A percentile compares a stretch with the other conserved stretches of the same genome.
phyloP scores from a whole-genome alignment of 2,797 vertebrate genomes.

The Atherinosoma microstoma region DNA sequence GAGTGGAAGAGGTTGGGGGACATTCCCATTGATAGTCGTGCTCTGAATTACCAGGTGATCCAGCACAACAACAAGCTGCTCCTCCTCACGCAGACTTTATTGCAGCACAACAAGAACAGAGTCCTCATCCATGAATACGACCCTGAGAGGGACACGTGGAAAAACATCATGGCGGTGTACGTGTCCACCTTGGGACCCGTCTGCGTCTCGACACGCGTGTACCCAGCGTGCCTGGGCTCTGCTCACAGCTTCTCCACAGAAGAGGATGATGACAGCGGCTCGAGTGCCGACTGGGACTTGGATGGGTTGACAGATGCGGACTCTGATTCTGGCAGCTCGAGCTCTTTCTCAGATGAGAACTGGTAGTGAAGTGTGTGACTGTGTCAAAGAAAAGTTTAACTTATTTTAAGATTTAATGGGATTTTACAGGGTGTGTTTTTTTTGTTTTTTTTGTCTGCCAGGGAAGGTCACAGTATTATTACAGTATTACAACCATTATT shows the following conservation, averaged over 20 bases:
- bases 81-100: slow-evolving; percentile 87
- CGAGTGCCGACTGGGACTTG: slow-evolving; percentile 92
- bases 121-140: slow-evolving; percentile 90
- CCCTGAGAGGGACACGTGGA: slow-evolving; percentile 84
- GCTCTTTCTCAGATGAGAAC: slow-evolving; percentile 90
- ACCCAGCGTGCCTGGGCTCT: slow-evolving; percentile 87
- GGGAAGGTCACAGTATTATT: neutral
- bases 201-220: slow-evolving; percentile 88
- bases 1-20: slow-evolving; percentile 89
- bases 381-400: slow-evolving; percentile 30
- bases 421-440: slow-evolving; percentile 30
- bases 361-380: slow-evolving; percentile 69
- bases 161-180: slow-evolving; percentile 87
- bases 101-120: slow-evolving; percentile 90
- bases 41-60: slow-evolving; percentile 90
- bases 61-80: slow-evolving; percentile 85
- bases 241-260: slow-evolving; percentile 89
- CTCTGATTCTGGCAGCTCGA: slow-evolving; percentile 89
- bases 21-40: slow-evolving; percentile 88
- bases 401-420: slow-evolving; percentile 33
- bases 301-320: slow-evolving; percentile 89
- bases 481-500: slow-evolving; percentile 33
- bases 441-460: slow-evolving; percentile 24
- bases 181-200: slow-evolving; percentile 88
- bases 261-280: slow-evolving; percentile 90